Base-by-base conservation (phyloP, 1,140 invertebrate genomes). In the Drosophila suzukii region DNA sequence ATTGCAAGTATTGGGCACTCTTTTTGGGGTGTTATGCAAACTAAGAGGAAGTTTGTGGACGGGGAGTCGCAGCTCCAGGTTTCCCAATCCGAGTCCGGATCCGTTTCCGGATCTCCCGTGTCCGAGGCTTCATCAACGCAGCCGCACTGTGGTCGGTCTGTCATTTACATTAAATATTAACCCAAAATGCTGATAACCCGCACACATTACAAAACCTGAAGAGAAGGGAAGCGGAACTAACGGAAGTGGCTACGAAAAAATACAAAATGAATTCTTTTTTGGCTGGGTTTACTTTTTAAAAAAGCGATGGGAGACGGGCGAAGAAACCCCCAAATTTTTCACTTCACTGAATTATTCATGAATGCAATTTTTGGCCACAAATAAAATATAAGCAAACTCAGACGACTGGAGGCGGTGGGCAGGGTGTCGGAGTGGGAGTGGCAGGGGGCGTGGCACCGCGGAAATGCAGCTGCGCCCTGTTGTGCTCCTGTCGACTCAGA, bases 161-260 rank as follows among this genome's bases (percentile, higher is more conserved):
- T 88, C 83, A 73, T 81, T 84, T 84, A 70, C 84, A 89, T 89
- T 90, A 89, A 89, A 89, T 89, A 89, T 89, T 84, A 89, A 89
- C 80, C 73, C 85, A 75, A 78, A 89, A 88, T 81, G 84, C 56
- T 89, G 80, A 89, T 89, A 89, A 78, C 84, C 61, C 47, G 51
- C 80, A 80, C 84, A 73, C 78, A 88, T 79, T 83, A 83, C 75
- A 66, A 65, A 75, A 46, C 65, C 57, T 53, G 53, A 4, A n/a
- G 56, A 17, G 24, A 30, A 20, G 65, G 12, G 10, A 34, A 49
- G 66, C 36, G 50, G 65, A 75, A 59, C 27, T 34, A 47, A 24
- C 56, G 71, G 60, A 83, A 70, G 54, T 72, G 60, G 46, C 60
- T 68, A 49, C 59, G 77, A 77, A 41, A 66, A 62, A 62, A 61